A percentile compares a stretch with the other conserved stretches of the same genome.
Conservation (phyloP, 2,888 invertebrate species). For the Philonicus albiceps region DNA sequence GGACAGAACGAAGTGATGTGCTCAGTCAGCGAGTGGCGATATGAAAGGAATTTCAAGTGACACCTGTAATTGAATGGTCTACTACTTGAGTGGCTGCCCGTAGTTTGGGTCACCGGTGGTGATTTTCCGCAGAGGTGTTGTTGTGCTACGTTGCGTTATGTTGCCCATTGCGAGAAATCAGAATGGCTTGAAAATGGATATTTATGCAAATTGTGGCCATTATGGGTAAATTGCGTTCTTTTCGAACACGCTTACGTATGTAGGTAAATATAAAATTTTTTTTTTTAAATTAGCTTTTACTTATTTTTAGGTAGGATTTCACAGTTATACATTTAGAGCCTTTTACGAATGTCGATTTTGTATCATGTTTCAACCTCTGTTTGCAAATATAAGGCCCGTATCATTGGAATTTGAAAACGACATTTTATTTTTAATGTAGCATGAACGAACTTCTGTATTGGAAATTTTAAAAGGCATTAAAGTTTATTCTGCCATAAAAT, state of each 20-base stretch:
- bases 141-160: not conserved
- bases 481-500: no score
- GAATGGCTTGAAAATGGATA: not conserved
- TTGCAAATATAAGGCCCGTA: no score
- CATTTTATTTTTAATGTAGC: no score
- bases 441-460: no score
- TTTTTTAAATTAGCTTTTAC: not conserved
- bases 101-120: not conserved
- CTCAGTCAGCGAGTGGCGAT: not conserved
- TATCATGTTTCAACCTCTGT: no score
- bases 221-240: not conserved
- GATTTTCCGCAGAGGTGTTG: not conserved
- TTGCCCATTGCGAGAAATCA: not conserved
- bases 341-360: no score
- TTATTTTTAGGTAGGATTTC: not conserved
- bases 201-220: not conserved
- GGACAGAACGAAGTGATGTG: not conserved
- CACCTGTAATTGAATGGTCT: slow-evolving; percentile 30
- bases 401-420: no score
- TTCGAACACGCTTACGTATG: not conserved
- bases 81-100: not conserved
- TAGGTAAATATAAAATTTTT: not conserved
- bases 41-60: slow-evolving; percentile 36
- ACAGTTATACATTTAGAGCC: no score
- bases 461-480: no score